Evolutionary conservation across 2,113 vertebrate species (phyloP).

Genomic region (Siniperca chuatsi): DNA sequence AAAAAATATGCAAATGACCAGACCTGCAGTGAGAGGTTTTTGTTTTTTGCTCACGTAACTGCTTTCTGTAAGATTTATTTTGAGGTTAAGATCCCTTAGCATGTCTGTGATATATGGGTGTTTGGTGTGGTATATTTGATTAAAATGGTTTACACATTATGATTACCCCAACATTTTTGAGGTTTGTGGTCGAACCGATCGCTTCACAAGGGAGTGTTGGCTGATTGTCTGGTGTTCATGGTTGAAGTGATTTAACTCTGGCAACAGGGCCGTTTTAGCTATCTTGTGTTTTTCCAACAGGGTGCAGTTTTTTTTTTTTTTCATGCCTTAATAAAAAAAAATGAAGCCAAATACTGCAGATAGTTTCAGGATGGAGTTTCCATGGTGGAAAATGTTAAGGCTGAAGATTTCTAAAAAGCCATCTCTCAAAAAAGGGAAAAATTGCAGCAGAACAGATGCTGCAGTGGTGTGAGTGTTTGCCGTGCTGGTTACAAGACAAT

Average conservation of each 20-base stretch:
- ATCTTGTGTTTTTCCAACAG: constrained; percentile 50
- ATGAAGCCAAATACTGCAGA: constrained; percentile 23
- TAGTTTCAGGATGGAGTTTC: constrained; percentile 31
- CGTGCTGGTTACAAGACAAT: background rate
- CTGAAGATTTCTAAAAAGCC: constrained; percentile 13
- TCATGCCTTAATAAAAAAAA: constrained; percentile 47
- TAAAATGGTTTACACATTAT: constrained; percentile 59
- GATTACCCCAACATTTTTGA: constrained; percentile 59
- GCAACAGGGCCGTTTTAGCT: constrained; percentile 9
- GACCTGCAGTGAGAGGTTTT: background rate
- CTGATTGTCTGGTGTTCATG: constrained; percentile 46
- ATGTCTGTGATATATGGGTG: constrained; percentile 33
- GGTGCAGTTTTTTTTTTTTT: background rate
- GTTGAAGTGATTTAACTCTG: constrained; percentile 53
- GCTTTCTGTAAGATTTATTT: constrained; percentile 17
- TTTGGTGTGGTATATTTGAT: constrained; percentile 61
- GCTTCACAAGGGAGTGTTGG: constrained; percentile 22
- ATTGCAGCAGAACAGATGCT: constrained; percentile 21
- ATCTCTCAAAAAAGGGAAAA: background rate
- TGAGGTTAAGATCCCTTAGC: constrained; percentile 23
- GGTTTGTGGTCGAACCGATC: constrained; percentile 53
- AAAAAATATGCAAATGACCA: constrained; percentile 18
- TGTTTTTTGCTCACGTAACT: background rate
- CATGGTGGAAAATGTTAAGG: constrained; percentile 33
- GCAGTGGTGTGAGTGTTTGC: constrained; percentile 14